Percentiles rank a stretch among this genome's conserved stretches.
These are phyloP conservation scores for Pyrrhia umbra DNA, from an alignment of 2,888 invertebrate genomes.

Conservation along the genomic window DNA sequence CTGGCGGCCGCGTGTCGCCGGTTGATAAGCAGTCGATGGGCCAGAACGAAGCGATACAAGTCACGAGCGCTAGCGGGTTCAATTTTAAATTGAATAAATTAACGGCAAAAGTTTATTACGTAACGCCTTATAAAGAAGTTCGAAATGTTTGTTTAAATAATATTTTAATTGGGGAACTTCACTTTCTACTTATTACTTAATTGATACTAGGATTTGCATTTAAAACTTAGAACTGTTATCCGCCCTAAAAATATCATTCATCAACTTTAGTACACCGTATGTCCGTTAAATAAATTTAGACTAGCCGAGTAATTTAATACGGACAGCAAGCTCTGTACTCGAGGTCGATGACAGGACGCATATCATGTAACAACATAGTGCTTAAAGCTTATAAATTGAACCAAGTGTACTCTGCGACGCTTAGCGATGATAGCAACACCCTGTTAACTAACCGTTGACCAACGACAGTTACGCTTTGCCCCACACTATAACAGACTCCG, in stretches of 20 bases:
- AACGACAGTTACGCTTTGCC: slow-evolving; percentile 67
- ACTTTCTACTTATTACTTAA: no score
- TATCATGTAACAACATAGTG: not conserved
- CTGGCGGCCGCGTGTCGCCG: slow-evolving; percentile 81
- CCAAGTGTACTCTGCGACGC: slow-evolving; percentile 59
- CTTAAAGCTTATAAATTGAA: slow-evolving; percentile 51
- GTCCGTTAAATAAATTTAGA: slow-evolving; percentile 28
- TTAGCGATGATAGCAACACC: slow-evolving; percentile 66
- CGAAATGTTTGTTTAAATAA: no score
- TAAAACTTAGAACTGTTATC: no score
- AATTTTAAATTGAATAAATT: not conserved
- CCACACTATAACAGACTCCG: slow-evolving; percentile 55
- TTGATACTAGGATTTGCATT: no score
- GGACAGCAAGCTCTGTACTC: slow-evolving; percentile 3
- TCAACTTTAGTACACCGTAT: slow-evolving; percentile 9
- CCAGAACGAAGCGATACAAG: slow-evolving; percentile 59
- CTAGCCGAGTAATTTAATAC: slow-evolving; percentile 28
- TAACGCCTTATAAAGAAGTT: no score
- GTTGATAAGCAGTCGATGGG: slow-evolving; percentile 84
- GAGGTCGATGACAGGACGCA: slow-evolving; percentile 17
- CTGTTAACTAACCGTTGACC: slow-evolving; percentile 74
- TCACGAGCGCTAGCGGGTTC: slow-evolving; percentile 58
- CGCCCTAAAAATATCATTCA: slow-evolving; percentile 15
- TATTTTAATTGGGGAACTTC: no score
- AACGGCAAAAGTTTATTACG: no score